Conservation (phyloP, 2,113 vertebrate species). For the cattle (Bos taurus) region ARS-UCD2.0 NC_037336.1:101493501-101494000, state of each 20-base stretch:
- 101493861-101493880: background rate
- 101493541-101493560: background rate
- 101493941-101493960: background rate
- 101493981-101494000: background rate
- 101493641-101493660: too few species aligned
- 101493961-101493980: background rate
- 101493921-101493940: background rate
- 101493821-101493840: background rate
- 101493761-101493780: background rate
- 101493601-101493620: background rate
- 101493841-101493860: fast-evolving
- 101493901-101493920: background rate
- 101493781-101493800: background rate
- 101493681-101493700: background rate
- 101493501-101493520: background rate
- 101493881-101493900: background rate
- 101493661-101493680: background rate
- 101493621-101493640: background rate
- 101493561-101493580: background rate
- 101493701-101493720: background rate
- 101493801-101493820: background rate
- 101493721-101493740: background rate
- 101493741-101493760: too few species aligned
- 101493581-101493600: background rate
- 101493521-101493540: background rate